phyloP scores from a whole-genome alignment of 2,113 vertebrate species.

The Perca fluviatilis region DNA sequence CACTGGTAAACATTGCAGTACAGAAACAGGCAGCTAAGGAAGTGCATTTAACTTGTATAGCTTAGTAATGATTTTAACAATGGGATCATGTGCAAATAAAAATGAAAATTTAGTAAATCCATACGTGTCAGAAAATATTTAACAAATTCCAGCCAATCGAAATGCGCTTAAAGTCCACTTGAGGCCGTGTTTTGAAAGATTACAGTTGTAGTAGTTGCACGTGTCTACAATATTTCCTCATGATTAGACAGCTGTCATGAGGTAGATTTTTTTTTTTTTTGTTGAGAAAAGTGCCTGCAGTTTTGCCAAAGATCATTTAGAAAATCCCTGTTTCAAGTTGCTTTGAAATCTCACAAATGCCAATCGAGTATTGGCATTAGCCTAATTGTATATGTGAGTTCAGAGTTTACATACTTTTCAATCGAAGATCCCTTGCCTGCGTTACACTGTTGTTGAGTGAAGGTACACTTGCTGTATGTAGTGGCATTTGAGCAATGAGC shows the following conservation, averaged over 20 bases:
- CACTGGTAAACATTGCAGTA: neutral
- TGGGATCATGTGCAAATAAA: neutral
- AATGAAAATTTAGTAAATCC: neutral
- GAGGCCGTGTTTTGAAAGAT: conserved; percentile 1
- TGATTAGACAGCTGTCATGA: neutral
- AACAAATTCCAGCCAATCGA: neutral
- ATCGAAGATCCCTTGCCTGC: neutral
- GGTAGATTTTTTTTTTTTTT: neutral
- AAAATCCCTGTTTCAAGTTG: neutral
- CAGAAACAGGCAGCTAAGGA: neutral
- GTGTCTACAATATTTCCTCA: neutral
- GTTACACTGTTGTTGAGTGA: conserved; percentile 25
- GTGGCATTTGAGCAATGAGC: conserved; percentile 45
- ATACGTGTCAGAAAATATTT: neutral
- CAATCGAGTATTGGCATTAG: no score
- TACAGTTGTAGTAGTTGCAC: neutral
- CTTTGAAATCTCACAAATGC: neutral
- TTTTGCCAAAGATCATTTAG: neutral
- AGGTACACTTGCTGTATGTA: conserved; percentile 13
- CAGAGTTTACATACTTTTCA: neutral
- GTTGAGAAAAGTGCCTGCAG: neutral
- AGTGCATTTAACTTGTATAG: neutral
- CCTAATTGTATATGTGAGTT: neutral
- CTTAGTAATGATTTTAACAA: neutral
- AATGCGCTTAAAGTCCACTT: neutral